phyloP scores from a whole-genome alignment of 2,797 vertebrate species.

The Pseudopleuronectes americanus region DNA sequence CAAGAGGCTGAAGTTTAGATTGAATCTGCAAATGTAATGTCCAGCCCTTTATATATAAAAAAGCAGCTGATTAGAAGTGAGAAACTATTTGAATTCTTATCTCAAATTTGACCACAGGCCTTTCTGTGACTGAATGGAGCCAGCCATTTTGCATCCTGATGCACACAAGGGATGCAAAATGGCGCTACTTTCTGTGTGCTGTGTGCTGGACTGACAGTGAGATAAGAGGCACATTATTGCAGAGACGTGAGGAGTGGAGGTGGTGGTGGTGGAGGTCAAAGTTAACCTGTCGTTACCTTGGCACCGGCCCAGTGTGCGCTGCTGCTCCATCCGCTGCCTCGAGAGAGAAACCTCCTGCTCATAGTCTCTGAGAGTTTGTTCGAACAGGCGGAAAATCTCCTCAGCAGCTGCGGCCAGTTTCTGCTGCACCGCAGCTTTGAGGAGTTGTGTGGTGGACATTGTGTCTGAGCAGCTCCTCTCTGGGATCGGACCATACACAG shows the following conservation, averaged over 20 bases:
- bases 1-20: too few species aligned
- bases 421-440: slow-evolving; percentile 37
- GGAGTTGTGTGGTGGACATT: slow-evolving; percentile 30
- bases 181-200: slow-evolving; percentile 18
- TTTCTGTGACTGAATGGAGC: not conserved
- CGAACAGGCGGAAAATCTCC: slow-evolving; percentile 55
- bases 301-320: not conserved
- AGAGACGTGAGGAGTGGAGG: too few species aligned
- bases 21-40: too few species aligned
- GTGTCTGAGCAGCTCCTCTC: not conserved
- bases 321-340: slow-evolving; percentile 6
- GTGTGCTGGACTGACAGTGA: not conserved
- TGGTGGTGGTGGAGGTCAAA: not conserved
- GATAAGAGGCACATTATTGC: not conserved
- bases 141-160: slow-evolving; percentile 54
- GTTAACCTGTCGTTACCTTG: slow-evolving; percentile 19
- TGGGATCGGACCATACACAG: too few species aligned
- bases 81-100: too few species aligned
- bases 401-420: slow-evolving; percentile 43
- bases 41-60: too few species aligned
- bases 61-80: too few species aligned
- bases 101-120: too few species aligned
- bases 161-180: slow-evolving; percentile 49
- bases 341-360: slow-evolving; percentile 25
- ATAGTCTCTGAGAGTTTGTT: slow-evolving; percentile 45